phyloP scores from a whole-genome alignment of 37 sponge, comb jelly and placozoan species.

The Aplysina aerophoba region DNA sequence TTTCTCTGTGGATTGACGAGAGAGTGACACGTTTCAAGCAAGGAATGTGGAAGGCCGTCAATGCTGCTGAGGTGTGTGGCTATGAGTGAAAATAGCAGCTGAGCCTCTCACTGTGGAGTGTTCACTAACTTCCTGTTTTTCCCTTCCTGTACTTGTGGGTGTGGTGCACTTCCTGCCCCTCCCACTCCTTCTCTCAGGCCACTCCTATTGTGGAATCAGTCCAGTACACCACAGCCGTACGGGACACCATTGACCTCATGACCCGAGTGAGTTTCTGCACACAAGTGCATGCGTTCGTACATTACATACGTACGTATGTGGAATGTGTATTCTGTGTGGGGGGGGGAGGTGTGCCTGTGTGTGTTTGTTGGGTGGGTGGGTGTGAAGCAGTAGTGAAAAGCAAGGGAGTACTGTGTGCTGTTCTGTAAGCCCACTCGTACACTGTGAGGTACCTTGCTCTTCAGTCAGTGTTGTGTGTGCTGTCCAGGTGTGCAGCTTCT shows the following conservation, averaged over 20 bases:
- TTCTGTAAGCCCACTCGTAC: no score
- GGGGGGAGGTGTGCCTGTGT: no score
- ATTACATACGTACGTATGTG: neutral
- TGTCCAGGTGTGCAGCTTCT: conserved; percentile 25
- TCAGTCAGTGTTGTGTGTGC: neutral
- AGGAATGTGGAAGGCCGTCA: conserved; percentile 35
- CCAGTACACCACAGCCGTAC: conserved; percentile 16
- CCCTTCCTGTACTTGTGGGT: no score
- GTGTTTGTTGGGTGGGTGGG: neutral
- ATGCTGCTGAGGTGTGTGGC: conserved; percentile 18
- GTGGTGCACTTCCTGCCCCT: neutral
- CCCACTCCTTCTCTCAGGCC: neutral
- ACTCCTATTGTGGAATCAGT: conserved; percentile 5
- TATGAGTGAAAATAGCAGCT: no score
- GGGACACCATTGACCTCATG: conserved; percentile 31
- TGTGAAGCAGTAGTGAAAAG: neutral
- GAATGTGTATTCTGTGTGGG: neutral
- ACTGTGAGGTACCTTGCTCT: no score
- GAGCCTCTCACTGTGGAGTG: no score
- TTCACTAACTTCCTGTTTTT: no score
- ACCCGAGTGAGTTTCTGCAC: neutral
- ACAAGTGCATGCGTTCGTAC: neutral
- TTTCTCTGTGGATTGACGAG: conserved; percentile 14
- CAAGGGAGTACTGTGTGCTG: no score
- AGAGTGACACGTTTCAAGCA: conserved; percentile 1